These are phyloP conservation scores for Spilarctia lutea DNA, from an alignment of 2,888 invertebrate genomes.

Conservation along the genomic window DNA sequence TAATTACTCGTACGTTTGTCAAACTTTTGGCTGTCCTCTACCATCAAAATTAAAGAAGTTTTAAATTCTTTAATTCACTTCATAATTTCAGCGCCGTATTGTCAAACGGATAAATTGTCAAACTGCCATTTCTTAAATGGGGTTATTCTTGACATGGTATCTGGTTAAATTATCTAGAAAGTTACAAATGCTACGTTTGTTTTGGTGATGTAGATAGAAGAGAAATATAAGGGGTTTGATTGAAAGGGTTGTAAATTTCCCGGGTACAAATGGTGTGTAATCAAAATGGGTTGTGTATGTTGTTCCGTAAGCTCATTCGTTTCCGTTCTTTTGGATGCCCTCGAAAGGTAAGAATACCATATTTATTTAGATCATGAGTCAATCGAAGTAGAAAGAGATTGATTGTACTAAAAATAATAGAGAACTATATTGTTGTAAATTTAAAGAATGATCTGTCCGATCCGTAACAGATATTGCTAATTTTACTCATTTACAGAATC, in stretches of 20 bases:
- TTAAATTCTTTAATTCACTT: neutral
- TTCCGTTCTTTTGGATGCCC: conserved; percentile 72
- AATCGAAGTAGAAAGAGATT: neutral
- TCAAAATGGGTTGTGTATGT: conserved; percentile 78
- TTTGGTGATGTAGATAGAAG: conserved; percentile 5
- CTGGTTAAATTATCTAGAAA: conserved; percentile 2
- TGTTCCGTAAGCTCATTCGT: conserved; percentile 76
- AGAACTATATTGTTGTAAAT: neutral
- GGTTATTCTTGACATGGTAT: neutral
- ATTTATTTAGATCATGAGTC: neutral
- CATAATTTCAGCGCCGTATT: neutral
- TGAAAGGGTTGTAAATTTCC: conserved; percentile 42
- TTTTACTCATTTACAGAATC: conserved; percentile 62
- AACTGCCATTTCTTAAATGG: neutral
- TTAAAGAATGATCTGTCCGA: neutral
- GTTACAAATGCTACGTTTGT: neutral
- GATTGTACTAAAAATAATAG: too few species aligned
- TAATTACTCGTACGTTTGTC: too few species aligned
- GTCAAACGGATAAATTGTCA: neutral
- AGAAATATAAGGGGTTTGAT: neutral
- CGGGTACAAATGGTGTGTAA: conserved; percentile 47
- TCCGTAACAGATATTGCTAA: neutral
- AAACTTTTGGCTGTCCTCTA: too few species aligned
- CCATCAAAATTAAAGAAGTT: neutral
- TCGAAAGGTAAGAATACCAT: conserved; percentile 68